These are phyloP conservation scores for Horisme vitalbata DNA, from an alignment of 2,888 invertebrate genomes.

Conservation along the genomic window DNA sequence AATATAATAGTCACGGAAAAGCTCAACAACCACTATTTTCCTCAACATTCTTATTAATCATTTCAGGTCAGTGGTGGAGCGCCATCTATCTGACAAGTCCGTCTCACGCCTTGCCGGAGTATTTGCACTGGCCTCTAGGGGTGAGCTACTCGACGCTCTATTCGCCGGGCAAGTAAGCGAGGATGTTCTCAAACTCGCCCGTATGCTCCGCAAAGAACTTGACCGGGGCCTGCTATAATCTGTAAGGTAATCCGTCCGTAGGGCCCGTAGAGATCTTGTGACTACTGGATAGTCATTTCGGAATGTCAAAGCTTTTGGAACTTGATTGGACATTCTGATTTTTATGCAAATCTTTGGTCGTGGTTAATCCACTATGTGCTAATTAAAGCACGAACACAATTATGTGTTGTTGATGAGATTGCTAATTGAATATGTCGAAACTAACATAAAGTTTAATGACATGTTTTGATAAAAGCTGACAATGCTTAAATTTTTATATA, in stretches of 20 bases:
- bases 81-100: conserved; percentile 93
- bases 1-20: not conserved
- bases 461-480: no score
- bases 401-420: no score
- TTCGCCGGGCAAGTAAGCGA: conserved; percentile 73
- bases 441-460: no score
- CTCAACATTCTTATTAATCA: not conserved
- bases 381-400: no score
- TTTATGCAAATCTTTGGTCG: no score
- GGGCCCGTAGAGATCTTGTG: conserved; percentile 19
- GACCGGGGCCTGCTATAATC: conserved; percentile 74
- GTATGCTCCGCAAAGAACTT: conserved; percentile 75
- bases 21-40: not conserved
- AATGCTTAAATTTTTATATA: no score
- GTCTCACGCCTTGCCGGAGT: conserved; percentile 90
- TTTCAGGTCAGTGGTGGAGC: conserved; percentile 86
- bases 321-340: not conserved
- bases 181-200: conserved; percentile 67
- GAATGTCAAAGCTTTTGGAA: not conserved
- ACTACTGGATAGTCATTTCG: conserved; percentile 22
- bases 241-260: conserved; percentile 60
- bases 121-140: conserved; percentile 79
- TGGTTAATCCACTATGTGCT: no score
- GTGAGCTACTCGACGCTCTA: conserved; percentile 69
- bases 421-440: no score